Conservation (phyloP, 2,113 vertebrate species). For the Garra rufa region DNA sequence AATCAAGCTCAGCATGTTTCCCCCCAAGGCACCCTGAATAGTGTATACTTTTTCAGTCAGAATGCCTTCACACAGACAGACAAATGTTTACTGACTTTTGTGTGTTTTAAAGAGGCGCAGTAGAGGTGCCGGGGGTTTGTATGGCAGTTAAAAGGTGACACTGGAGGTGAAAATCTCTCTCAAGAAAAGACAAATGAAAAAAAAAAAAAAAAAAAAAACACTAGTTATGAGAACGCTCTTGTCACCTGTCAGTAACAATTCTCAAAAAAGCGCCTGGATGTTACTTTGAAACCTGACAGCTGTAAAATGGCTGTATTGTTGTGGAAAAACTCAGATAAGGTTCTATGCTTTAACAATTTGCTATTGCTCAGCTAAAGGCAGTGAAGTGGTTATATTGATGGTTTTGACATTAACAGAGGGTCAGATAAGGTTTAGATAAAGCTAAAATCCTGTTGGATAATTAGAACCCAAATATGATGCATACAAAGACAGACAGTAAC, state of each 20-base stretch:
- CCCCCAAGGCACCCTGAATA: constrained; percentile 64
- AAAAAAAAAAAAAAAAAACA: constrained; percentile 54
- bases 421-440: background rate
- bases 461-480: background rate
- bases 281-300: constrained; percentile 63
- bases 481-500: background rate
- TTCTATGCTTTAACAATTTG: background rate
- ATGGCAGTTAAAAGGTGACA: constrained; percentile 65
- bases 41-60: constrained; percentile 56
- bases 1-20: constrained; percentile 72
- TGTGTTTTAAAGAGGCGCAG: constrained; percentile 63
- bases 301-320: constrained; percentile 52
- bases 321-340: constrained; percentile 12
- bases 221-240: constrained; percentile 54
- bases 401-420: background rate
- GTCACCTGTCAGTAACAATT: constrained; percentile 53
- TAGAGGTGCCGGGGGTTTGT: constrained; percentile 60
- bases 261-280: constrained; percentile 38
- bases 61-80: constrained; percentile 61
- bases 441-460: no score
- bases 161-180: constrained; percentile 69
- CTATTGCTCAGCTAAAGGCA: background rate
- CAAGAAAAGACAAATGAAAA: constrained; percentile 46
- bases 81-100: constrained; percentile 65
- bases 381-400: background rate